These are phyloP conservation scores for Struthidea cinerea DNA, from an alignment of 2,113 vertebrate genomes.

Conservation along the genomic window DNA sequence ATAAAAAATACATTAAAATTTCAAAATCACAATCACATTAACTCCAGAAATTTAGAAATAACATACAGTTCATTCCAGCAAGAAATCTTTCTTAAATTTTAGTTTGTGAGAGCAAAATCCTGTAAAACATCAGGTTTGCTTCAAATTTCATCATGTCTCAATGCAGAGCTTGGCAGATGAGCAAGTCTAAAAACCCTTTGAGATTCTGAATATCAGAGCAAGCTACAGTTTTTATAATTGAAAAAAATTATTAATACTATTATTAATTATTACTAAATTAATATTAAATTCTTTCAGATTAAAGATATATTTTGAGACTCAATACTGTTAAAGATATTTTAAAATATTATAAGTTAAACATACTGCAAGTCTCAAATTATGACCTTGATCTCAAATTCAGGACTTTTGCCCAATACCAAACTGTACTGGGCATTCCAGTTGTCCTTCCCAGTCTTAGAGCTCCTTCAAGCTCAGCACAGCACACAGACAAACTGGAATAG, in stretches of 20 bases:
- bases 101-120: neutral
- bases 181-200: neutral
- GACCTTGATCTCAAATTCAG: neutral
- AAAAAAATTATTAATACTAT: neutral
- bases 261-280: no score
- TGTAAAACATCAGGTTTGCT: neutral
- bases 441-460: neutral
- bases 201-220: neutral
- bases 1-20: neutral
- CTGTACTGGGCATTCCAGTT: neutral
- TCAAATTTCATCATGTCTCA: neutral
- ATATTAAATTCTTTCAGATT: neutral
- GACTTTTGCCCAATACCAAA: neutral
- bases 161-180: neutral
- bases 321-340: neutral
- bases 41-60: neutral
- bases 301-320: neutral
- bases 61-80: neutral
- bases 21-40: neutral
- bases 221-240: neutral
- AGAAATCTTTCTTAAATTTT: neutral
- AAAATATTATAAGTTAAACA: neutral
- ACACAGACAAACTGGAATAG: neutral
- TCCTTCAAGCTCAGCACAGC: neutral
- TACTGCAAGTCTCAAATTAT: neutral